phyloP scores from a whole-genome alignment of 2,797 vertebrate genomes.

The Sebastolobus alascanus region DNA sequence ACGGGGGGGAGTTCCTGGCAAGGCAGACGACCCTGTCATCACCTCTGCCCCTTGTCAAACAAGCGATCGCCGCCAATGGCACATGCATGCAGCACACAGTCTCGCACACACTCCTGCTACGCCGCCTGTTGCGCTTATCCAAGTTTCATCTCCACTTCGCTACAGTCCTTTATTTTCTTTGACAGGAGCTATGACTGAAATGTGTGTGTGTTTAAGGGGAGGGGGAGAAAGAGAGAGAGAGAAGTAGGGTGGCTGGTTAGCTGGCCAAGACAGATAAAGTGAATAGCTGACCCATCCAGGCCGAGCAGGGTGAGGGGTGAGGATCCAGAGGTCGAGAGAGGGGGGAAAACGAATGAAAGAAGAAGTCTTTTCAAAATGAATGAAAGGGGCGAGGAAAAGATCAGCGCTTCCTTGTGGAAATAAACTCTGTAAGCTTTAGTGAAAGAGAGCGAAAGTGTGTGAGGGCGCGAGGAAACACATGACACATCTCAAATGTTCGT shows the following conservation, averaged over 20 bases:
- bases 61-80: constrained; percentile 53
- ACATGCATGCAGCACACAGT: constrained; percentile 48
- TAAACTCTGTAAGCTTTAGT: constrained; percentile 4
- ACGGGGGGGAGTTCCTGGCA: constrained; percentile 71
- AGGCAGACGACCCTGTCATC: constrained; percentile 83
- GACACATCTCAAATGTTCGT: constrained; percentile 35
- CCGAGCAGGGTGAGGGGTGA: constrained; percentile 67
- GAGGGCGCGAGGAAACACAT: constrained; percentile 19
- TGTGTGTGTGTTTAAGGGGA: constrained; percentile 18
- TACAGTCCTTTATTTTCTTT: constrained; percentile 24
- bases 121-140: constrained; percentile 28
- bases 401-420: constrained; percentile 44
- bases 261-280: constrained; percentile 8
- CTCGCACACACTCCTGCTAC: constrained; percentile 40
- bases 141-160: constrained; percentile 35
- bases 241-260: constrained; percentile 2
- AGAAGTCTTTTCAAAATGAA: constrained; percentile 32
- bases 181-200: background rate
- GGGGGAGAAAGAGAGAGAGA: constrained; percentile 7
- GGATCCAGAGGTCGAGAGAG: constrained; percentile 54
- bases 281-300: constrained; percentile 57
- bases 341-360: constrained; percentile 31
- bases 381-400: constrained; percentile 26
- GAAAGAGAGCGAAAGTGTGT: constrained; percentile 4
- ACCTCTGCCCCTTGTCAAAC: constrained; percentile 80